Conservation (phyloP, 2,113 vertebrate species). For the Ramphastos sulfuratus region DNA sequence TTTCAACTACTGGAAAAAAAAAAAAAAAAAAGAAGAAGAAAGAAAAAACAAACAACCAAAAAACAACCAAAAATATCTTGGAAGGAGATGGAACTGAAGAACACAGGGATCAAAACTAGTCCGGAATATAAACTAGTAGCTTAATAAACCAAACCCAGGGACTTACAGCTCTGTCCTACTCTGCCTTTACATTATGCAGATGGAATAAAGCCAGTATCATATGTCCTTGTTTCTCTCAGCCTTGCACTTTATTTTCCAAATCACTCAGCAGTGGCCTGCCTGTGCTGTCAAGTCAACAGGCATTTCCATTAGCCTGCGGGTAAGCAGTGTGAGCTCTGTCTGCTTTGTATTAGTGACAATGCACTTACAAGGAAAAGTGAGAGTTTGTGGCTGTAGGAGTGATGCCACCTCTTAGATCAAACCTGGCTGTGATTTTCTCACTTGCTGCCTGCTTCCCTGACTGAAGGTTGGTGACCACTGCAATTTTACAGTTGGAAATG, state of each 20-base stretch:
- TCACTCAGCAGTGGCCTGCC: neutral
- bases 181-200: neutral
- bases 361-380: neutral
- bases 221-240: neutral
- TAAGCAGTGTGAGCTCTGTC: neutral
- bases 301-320: neutral
- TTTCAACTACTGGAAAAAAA: neutral
- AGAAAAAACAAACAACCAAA: too few relatives aligned
- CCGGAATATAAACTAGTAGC: neutral
- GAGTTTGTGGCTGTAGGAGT: neutral
- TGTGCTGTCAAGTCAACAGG: neutral
- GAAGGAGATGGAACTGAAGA: neutral
- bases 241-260: neutral
- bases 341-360: neutral
- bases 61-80: neutral
- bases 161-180: neutral
- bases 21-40: too few relatives aligned
- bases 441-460: neutral
- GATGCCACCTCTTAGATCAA: neutral
- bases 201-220: neutral
- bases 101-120: neutral
- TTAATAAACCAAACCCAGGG: neutral
- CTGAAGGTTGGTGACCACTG: neutral
- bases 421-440: neutral
- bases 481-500: constrained; percentile 71